These are phyloP conservation scores for Amyelois transitella DNA, from an alignment of 1,140 invertebrate species.

Conservation along the genomic window DNA sequence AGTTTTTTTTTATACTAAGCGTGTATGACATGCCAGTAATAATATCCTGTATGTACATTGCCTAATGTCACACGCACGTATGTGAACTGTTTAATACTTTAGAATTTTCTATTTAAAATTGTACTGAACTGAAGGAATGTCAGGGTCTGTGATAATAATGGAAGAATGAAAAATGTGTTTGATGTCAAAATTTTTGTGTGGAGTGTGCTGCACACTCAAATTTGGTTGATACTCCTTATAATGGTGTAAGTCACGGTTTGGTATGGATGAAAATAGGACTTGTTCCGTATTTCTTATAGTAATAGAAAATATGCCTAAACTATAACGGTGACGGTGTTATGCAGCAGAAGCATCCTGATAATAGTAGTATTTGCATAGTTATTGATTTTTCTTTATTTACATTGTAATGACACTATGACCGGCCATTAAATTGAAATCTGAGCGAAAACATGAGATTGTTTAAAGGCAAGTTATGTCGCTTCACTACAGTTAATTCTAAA, in stretches of 20 bases:
- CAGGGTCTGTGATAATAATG: slow-evolving; percentile 49
- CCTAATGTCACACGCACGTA: not conserved
- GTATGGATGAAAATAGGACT: too few relatives aligned
- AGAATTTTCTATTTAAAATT: not conserved
- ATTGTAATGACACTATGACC: too few relatives aligned
- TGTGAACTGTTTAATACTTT: not conserved
- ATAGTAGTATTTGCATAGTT: too few relatives aligned
- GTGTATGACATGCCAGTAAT: not conserved
- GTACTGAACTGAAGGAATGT: slow-evolving; percentile 18
- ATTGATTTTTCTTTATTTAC: too few relatives aligned
- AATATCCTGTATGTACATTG: not conserved
- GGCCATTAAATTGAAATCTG: too few relatives aligned
- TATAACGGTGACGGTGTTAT: too few relatives aligned
- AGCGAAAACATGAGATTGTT: too few relatives aligned
- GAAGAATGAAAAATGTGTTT: not conserved
- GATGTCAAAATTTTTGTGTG: not conserved
- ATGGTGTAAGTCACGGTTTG: not conserved
- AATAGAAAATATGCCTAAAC: too few relatives aligned
- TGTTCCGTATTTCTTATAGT: too few relatives aligned
- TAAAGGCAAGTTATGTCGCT: too few relatives aligned
- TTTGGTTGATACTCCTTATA: not conserved
- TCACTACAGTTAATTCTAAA: too few relatives aligned
- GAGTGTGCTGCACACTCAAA: not conserved
- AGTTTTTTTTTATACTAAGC: not conserved
- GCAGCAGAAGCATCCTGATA: too few relatives aligned